phyloP scores from a whole-genome alignment of 2,888 invertebrate species.

The Alsophila aescularia region DNA sequence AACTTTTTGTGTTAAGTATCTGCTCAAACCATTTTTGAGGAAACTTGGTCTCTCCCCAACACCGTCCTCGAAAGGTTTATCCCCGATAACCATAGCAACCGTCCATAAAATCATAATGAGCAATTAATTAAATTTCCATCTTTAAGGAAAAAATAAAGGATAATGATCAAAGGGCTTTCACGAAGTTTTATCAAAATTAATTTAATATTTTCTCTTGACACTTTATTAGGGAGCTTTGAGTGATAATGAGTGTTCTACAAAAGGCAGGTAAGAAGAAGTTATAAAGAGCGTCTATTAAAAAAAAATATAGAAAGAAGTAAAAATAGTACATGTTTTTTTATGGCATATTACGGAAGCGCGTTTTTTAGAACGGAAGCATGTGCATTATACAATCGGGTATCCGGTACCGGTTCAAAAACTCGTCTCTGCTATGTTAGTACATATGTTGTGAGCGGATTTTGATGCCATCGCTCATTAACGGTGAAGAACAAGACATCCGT shows the following conservation, averaged over 20 bases:
- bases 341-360: too few relatives aligned
- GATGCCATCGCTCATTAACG: too few relatives aligned
- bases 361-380: too few relatives aligned
- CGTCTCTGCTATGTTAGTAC: too few relatives aligned
- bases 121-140: slow-evolving; percentile 66
- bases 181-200: slow-evolving; percentile 33
- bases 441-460: too few relatives aligned
- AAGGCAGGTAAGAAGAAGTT: not conserved
- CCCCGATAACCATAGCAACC: slow-evolving; percentile 45
- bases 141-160: slow-evolving; percentile 51
- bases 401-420: too few relatives aligned
- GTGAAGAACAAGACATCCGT: too few relatives aligned
- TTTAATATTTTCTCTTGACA: slow-evolving; percentile 37
- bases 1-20: too few relatives aligned
- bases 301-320: not conserved
- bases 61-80: slow-evolving; percentile 31
- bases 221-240: slow-evolving; percentile 29
- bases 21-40: not conserved
- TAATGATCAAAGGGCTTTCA: slow-evolving; percentile 49
- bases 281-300: not conserved
- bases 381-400: too few relatives aligned
- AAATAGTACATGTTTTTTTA: too few relatives aligned
- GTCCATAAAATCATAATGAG: slow-evolving; percentile 57
- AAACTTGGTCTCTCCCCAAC: slow-evolving; percentile 1
- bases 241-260: slow-evolving; percentile 21